Conservation (phyloP, 2,113 vertebrate genomes). For the Ictalurus furcatus region DNA sequence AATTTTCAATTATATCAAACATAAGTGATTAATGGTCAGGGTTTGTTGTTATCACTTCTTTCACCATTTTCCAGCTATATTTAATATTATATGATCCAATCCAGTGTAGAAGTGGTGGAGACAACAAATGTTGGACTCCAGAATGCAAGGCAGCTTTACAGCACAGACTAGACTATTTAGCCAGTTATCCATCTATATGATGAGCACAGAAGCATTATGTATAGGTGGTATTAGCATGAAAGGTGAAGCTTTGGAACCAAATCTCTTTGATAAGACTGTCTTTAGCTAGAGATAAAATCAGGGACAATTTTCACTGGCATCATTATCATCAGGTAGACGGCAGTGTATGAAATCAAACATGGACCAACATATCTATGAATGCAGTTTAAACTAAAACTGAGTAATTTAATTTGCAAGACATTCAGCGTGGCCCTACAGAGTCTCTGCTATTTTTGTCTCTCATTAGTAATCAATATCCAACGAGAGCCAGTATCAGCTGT, state of each 20-base stretch:
- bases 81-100: background rate
- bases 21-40: background rate
- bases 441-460: conserved; percentile 30
- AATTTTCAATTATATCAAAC: background rate
- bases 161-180: background rate
- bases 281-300: background rate
- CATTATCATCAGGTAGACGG: background rate
- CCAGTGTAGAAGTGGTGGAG: background rate
- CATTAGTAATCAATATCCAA: conserved; percentile 93
- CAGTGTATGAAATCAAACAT: background rate
- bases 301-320: background rate
- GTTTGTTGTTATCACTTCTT: background rate
- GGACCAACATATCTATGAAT: background rate
- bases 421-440: background rate
- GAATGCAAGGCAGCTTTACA: background rate
- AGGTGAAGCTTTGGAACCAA: background rate
- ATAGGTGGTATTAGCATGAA: background rate
- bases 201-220: background rate
- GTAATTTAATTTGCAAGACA: background rate
- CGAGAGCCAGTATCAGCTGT: conserved; percentile 92
- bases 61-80: background rate
- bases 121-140: background rate
- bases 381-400: background rate
- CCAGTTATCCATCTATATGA: background rate
- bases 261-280: background rate